A percentile compares a stretch with the other conserved stretches of the same genome.
Evolutionary conservation across 1,140 invertebrate genomes (phyloP).

Genomic region (Eriocheir sinensis): DNA sequence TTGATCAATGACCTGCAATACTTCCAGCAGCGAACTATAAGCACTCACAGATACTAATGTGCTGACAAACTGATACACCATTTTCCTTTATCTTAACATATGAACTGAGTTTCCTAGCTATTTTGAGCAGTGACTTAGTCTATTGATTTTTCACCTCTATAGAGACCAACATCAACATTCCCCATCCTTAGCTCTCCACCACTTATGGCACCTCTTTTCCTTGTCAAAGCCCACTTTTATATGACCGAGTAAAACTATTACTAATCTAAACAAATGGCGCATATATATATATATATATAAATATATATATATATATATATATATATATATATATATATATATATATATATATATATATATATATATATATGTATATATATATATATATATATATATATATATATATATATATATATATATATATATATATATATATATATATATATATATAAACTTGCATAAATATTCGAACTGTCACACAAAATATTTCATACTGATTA

Average conservation of each 20-base stretch:
- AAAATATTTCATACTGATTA: neutral
- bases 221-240: neutral
- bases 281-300: constrained; percentile 48
- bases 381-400: constrained; percentile 38
- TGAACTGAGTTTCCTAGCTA: neutral
- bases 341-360: constrained; percentile 62
- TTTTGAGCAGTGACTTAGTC: neutral
- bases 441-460: neutral
- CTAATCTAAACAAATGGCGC: neutral
- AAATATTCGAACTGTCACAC: neutral
- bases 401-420: neutral
- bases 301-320: constrained; percentile 13
- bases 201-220: neutral
- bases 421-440: constrained; percentile 49
- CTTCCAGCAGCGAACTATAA: no score
- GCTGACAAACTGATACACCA: no score
- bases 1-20: no score
- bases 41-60: no score
- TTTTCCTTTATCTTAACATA: neutral
- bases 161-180: neutral
- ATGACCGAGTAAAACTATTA: neutral
- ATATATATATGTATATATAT: constrained; percentile 60
- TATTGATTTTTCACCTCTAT: neutral
- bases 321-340: constrained; percentile 54
- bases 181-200: neutral